These are phyloP conservation scores for Nycticryphes semicollaris DNA, from an alignment of 2,113 vertebrate genomes.

Conservation along the genomic window DNA sequence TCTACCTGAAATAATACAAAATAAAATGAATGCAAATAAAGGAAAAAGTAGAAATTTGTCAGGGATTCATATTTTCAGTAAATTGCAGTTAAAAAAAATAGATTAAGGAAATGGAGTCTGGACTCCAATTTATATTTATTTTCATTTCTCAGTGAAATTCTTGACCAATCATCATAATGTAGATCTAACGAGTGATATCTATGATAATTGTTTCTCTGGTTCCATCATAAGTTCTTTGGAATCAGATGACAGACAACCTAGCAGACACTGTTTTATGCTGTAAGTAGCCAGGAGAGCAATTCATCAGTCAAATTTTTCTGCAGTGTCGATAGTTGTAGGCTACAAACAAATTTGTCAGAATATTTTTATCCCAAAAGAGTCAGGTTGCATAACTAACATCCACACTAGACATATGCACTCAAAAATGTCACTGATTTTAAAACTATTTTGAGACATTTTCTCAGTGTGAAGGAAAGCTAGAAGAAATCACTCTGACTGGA, in stretches of 20 bases:
- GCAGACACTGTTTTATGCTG: neutral
- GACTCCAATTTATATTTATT: neutral
- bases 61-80: neutral
- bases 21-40: neutral
- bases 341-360: neutral
- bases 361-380: neutral
- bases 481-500: neutral
- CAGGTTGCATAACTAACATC: neutral
- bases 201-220: neutral
- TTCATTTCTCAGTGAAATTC: neutral
- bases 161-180: neutral
- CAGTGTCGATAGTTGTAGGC: neutral
- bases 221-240: neutral
- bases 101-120: neutral
- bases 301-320: neutral
- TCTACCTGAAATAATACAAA: neutral
- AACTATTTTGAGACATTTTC: neutral
- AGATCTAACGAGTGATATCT: neutral
- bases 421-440: slow-evolving; percentile 30
- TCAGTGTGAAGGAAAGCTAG: neutral
- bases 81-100: neutral
- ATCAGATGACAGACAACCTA: neutral
- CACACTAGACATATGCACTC: neutral
- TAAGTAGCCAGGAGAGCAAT: neutral
- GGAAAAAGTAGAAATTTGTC: neutral